Conservation (phyloP, 1,140 invertebrate genomes). For the Calephelis virginiensis region DNA sequence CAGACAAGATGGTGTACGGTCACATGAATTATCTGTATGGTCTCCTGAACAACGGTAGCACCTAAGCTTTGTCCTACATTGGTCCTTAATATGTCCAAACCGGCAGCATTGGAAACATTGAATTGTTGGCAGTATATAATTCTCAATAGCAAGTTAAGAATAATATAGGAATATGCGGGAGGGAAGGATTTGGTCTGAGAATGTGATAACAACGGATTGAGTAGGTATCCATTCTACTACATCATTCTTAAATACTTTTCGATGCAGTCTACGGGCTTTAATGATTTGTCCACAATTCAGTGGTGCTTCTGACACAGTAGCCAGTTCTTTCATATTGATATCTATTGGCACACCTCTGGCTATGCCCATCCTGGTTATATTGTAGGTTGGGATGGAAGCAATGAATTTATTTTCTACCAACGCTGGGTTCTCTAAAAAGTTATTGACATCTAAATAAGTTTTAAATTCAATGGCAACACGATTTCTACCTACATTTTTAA, state of each 20-base stretch:
- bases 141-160: no score
- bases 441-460: no score
- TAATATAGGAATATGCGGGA: no score
- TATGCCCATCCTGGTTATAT: neutral
- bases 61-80: neutral
- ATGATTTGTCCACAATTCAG: neutral
- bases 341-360: neutral
- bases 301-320: neutral
- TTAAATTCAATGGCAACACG: no score
- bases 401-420: no score
- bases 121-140: neutral
- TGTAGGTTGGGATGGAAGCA: neutral
- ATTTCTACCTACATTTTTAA: no score
- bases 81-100: slow-evolving; percentile 10
- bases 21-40: neutral
- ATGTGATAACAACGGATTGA: no score
- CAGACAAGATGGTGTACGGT: no score
- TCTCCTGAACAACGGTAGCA: neutral
- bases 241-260: no score
- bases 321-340: neutral
- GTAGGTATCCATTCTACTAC: no score
- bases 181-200: no score
- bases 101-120: slow-evolving; percentile 25
- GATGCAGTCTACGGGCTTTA: neutral
- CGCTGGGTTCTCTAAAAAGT: no score